phyloP scores from a whole-genome alignment of 23 tunicate species.

The Phallusia fumigata region DNA sequence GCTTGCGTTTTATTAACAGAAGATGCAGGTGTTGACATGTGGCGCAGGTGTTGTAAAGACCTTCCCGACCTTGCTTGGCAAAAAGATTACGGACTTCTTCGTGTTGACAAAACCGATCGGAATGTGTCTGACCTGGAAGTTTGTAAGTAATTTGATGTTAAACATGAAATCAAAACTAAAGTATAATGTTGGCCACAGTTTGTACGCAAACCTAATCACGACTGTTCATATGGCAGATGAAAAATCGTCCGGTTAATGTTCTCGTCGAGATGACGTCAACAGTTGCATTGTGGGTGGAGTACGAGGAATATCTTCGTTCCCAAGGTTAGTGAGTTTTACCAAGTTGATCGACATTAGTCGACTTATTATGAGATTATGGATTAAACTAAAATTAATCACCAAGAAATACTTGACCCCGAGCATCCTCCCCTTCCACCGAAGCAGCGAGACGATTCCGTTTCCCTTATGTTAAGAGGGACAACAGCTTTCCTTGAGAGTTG shows the following conservation, averaged over 20 bases:
- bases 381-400: no score
- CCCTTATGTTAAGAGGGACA: constrained; percentile 16
- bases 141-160: constrained; percentile 43
- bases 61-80: constrained; percentile 37
- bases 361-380: no score
- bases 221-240: no score
- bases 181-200: no score
- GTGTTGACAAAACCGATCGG: constrained; percentile 42
- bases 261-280: constrained; percentile 33
- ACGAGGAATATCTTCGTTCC: constrained; percentile 27
- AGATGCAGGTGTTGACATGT: constrained; percentile 36
- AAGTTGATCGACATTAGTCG: no score
- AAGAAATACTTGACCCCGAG: constrained; percentile 21
- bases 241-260: no score
- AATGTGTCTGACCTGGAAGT: constrained; percentile 24
- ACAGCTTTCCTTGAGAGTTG: constrained; percentile 24
- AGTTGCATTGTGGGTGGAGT: constrained; percentile 24
- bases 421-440: constrained; percentile 28
- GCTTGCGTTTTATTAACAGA: no score
- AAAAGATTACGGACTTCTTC: constrained; percentile 41
- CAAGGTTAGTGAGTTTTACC: constrained; percentile 3
- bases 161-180: no score
- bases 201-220: no score
- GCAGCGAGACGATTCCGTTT: constrained; percentile 11
- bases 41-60: constrained; percentile 44